Conservation (phyloP, 2,113 vertebrate genomes). For the Aegithalos caudatus region DNA sequence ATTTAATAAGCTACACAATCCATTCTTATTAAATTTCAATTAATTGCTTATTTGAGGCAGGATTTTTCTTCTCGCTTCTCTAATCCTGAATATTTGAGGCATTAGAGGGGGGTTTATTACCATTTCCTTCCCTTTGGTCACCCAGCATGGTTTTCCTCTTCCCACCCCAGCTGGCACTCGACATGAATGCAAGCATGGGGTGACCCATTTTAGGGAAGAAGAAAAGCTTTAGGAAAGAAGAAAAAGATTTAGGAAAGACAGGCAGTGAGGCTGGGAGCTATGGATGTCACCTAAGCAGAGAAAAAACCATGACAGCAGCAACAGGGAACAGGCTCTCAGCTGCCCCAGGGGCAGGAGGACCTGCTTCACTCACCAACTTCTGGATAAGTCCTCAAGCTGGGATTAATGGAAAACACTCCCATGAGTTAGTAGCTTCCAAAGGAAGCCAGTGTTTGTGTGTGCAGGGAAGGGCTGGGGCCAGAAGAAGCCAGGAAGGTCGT, state of each 20-base stretch:
- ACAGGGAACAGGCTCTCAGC: not conserved
- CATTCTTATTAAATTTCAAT: conserved; percentile 60
- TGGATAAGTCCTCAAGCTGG: not conserved
- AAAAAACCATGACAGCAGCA: not conserved
- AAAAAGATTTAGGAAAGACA: not conserved
- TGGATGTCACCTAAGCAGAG: not conserved
- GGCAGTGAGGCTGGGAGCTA: not conserved
- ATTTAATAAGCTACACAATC: conserved; percentile 60
- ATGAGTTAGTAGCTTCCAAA: not conserved
- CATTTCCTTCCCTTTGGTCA: not conserved
- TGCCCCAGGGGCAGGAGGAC: not conserved
- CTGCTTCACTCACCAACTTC: not conserved
- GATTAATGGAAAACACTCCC: not conserved
- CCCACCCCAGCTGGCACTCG: not conserved
- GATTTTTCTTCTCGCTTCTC: conserved; percentile 11
- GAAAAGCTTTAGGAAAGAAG: not conserved
- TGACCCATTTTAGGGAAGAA: not conserved
- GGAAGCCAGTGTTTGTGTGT: not conserved
- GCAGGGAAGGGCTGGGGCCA: not conserved
- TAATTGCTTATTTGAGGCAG: conserved; percentile 55
- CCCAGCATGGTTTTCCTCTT: not conserved
- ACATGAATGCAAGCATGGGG: not conserved
- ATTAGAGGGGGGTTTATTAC: not conserved
- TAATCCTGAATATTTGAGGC: conserved; percentile 22
- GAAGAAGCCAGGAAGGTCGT: not conserved